A percentile compares a stretch with the other conserved stretches of the same genome.
phyloP scores from a whole-genome alignment of 2,113 vertebrate species.

The Cyanocitta stelleri region DNA sequence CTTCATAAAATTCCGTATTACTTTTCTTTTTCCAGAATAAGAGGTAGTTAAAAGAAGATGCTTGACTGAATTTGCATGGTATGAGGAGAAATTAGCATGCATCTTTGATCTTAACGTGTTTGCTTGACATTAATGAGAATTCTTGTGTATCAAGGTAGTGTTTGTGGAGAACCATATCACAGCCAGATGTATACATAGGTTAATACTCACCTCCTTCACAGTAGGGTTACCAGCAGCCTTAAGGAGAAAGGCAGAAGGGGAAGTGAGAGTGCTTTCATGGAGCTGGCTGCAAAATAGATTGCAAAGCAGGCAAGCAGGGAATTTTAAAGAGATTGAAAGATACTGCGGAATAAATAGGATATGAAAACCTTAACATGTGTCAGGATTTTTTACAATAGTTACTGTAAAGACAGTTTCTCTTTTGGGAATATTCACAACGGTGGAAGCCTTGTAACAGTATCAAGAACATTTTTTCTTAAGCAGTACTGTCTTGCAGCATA shows the following conservation, averaged over 20 bases:
- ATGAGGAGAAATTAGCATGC: not conserved
- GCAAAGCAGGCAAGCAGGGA: not conserved
- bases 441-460: not conserved
- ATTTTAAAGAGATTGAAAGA: not conserved
- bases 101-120: not conserved
- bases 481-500: not conserved
- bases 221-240: not conserved
- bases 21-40: not conserved
- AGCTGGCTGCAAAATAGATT: not conserved
- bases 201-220: not conserved
- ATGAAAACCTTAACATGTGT: not conserved
- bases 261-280: not conserved
- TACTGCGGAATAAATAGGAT: not conserved
- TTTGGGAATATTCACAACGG: not conserved
- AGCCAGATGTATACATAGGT: not conserved
- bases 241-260: not conserved
- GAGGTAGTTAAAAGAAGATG: not conserved
- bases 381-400: not conserved
- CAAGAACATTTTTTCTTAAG: not conserved
- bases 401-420: not conserved
- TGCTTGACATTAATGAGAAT: not conserved
- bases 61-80: not conserved
- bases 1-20: not conserved
- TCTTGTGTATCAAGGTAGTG: not conserved
- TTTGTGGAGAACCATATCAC: not conserved